Percentiles rank a stretch among this genome's conserved stretches.
phyloP scores from a whole-genome alignment of 1,140 invertebrate genomes.

The Asbolus verrucosus region DNA sequence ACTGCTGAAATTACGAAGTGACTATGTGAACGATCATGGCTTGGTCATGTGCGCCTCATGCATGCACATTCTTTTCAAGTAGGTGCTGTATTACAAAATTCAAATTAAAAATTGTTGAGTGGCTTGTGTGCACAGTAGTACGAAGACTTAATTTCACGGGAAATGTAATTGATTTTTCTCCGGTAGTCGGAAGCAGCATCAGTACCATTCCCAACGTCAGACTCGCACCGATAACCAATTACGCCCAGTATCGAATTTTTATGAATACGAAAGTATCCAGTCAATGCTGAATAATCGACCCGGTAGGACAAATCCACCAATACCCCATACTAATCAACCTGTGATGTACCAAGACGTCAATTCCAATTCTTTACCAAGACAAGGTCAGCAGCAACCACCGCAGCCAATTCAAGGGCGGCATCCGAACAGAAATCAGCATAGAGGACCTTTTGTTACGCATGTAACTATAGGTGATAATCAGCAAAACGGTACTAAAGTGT shows the following conservation, averaged over 20 bases:
- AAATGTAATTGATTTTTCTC: conserved; percentile 43
- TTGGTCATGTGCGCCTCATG: no score
- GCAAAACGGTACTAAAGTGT: conserved; percentile 63
- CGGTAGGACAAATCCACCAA: conserved; percentile 14
- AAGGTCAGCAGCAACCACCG: conserved; percentile 55
- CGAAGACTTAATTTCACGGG: no score
- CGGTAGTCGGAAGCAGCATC: conserved; percentile 75
- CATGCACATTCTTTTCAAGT: no score
- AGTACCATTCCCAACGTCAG: conserved; percentile 82
- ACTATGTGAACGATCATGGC: no score
- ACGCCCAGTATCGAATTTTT: conserved; percentile 83
- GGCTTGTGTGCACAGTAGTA: no score
- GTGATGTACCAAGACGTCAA: conserved; percentile 60
- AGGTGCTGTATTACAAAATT: no score
- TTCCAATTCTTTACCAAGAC: conserved; percentile 56
- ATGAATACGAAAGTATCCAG: conserved; percentile 85
- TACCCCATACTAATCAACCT: conserved; percentile 8
- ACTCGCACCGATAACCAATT: conserved; percentile 72
- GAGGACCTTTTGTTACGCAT: conserved; percentile 72
- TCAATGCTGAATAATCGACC: conserved; percentile 65
- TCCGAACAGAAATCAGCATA: conserved; percentile 58
- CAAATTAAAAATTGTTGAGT: no score
- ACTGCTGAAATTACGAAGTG: no score
- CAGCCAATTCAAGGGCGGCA: conserved; percentile 46
- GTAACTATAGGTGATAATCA: conserved; percentile 67